These are phyloP conservation scores for Takifugu bimaculatus DNA, from an alignment of 2,113 vertebrate species.

Conservation along the genomic window DNA sequence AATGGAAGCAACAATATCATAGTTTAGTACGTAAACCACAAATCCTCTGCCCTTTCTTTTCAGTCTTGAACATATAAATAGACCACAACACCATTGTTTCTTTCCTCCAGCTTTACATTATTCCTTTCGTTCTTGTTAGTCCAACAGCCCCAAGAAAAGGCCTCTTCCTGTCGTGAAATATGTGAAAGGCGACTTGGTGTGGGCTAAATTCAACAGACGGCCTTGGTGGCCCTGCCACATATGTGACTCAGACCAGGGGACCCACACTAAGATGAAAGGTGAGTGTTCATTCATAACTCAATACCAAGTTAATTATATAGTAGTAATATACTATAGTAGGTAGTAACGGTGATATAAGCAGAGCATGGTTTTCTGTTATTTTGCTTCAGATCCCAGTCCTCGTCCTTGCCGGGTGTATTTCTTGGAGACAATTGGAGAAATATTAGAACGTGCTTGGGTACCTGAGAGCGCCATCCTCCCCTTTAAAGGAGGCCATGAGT, in stretches of 20 bases:
- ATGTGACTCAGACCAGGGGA: slow-evolving; percentile 80
- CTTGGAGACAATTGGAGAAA: slow-evolving; percentile 86
- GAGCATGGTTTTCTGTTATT: background rate
- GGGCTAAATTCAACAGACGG: slow-evolving; percentile 95
- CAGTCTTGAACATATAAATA: background rate
- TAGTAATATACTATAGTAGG: too few species aligned
- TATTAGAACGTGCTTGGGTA: slow-evolving; percentile 89
- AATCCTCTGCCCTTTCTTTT: background rate
- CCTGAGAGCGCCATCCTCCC: slow-evolving; percentile 83
- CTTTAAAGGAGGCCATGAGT: slow-evolving; percentile 92
- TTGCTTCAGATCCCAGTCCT: slow-evolving; percentile 74
- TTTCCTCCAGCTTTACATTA: slow-evolving; percentile 8
- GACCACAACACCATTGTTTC: background rate
- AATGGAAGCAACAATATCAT: too few species aligned
- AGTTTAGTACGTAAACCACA: too few species aligned
- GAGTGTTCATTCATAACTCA: slow-evolving; percentile 15
- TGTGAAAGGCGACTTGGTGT: slow-evolving; percentile 89
- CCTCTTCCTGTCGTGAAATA: slow-evolving; percentile 79
- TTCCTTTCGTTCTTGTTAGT: slow-evolving; percentile 68
- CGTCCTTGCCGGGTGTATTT: slow-evolving; percentile 90
- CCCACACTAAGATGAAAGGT: slow-evolving; percentile 95
- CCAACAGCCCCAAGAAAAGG: slow-evolving; percentile 86
- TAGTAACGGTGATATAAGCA: too few species aligned
- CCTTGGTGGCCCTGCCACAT: slow-evolving; percentile 97
- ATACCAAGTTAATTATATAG: too few species aligned